Conservation (phyloP, 2,113 vertebrate genomes). For the Maccullochella peelii region DNA sequence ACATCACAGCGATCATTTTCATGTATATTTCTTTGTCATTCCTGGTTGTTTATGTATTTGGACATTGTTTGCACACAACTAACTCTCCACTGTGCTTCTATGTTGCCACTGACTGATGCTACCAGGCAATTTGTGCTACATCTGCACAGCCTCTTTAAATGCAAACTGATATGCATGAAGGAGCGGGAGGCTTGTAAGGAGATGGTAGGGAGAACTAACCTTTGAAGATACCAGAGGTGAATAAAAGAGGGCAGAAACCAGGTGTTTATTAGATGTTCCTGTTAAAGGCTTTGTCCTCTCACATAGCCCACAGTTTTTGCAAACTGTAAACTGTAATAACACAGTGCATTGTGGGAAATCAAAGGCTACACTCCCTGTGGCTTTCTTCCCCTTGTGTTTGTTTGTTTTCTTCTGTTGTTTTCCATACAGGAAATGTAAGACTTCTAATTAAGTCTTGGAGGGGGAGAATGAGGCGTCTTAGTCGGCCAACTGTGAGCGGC, state of each 20-base stretch:
- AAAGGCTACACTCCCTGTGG: slow-evolving; percentile 60
- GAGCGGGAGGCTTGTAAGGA: background rate
- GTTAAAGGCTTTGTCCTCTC: slow-evolving; percentile 42
- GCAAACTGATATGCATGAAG: slow-evolving; percentile 32
- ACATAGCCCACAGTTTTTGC: slow-evolving; percentile 49
- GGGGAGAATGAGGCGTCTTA: slow-evolving; percentile 44
- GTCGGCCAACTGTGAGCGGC: slow-evolving; percentile 63
- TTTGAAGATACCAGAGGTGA: slow-evolving; percentile 48
- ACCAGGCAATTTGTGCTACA: slow-evolving; percentile 24
- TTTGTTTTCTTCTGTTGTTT: slow-evolving; percentile 56
- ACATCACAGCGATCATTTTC: background rate
- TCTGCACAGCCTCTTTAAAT: slow-evolving; percentile 22
- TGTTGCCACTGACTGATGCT: slow-evolving; percentile 3
- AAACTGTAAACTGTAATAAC: slow-evolving; percentile 53
- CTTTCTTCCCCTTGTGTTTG: slow-evolving; percentile 52
- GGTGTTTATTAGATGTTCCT: slow-evolving; percentile 58
- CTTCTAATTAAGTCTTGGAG: slow-evolving; percentile 77
- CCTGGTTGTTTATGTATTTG: background rate
- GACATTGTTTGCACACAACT: slow-evolving; percentile 20
- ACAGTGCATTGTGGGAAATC: slow-evolving; percentile 62
- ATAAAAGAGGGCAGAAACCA: slow-evolving; percentile 28
- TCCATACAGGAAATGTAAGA: slow-evolving; percentile 59
- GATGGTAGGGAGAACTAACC: slow-evolving; percentile 12
- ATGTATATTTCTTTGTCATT: background rate
- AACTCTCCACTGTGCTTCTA: background rate